A percentile compares a stretch with the other conserved stretches of the same genome.
phyloP scores from a whole-genome alignment of 2,888 invertebrate genomes.

The Oligia latruncula region DNA sequence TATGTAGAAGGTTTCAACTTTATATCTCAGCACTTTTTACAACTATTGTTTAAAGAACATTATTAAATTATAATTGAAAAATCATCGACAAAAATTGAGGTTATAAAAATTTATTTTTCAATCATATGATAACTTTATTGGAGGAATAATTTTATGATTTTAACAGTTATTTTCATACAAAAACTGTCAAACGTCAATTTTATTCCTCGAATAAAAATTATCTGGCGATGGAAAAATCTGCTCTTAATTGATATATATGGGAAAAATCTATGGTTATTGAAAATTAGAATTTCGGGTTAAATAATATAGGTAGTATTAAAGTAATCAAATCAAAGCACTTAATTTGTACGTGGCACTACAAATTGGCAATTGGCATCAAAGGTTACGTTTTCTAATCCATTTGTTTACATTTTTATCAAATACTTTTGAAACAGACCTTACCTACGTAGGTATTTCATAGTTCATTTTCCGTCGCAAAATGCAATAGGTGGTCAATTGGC shows the following conservation, averaged over 20 bases:
- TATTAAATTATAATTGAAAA: neutral
- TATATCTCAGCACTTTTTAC: neutral
- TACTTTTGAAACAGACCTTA: neutral
- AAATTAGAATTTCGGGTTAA: neutral
- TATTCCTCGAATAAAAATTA: too few species aligned
- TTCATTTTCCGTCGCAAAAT: constrained; percentile 7
- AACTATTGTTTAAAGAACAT: too few species aligned
- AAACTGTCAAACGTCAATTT: too few species aligned
- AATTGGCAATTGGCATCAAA: neutral
- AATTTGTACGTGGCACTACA: neutral
- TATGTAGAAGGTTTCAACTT: neutral
- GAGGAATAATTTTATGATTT: too few species aligned
- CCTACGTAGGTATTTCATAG: neutral
- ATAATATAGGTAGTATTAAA: neutral
- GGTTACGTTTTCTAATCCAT: neutral
- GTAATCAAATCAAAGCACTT: neutral
- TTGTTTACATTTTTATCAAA: neutral
- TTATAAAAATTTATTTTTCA: neutral
- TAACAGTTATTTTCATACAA: too few species aligned
- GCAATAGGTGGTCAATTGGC: neutral
- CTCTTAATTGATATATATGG: neutral
- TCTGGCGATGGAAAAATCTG: too few species aligned
- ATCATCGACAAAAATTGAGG: neutral
- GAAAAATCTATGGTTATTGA: neutral
- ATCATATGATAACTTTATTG: too few species aligned